These are phyloP conservation scores for Drosophila nikananu DNA, from an alignment of 1,140 invertebrate species.

Conservation along the genomic window DNA sequence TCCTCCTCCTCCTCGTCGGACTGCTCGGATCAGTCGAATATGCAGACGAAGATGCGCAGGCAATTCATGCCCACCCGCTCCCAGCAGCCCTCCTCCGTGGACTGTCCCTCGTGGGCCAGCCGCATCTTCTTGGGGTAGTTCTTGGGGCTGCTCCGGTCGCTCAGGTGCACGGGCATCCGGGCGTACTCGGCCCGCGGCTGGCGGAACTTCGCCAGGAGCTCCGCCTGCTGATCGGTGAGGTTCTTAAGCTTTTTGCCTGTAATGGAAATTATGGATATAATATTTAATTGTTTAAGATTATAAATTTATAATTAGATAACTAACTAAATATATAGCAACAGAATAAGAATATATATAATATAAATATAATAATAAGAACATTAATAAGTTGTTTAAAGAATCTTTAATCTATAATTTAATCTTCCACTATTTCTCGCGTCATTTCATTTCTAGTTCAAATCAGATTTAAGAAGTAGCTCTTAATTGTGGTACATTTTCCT, in stretches of 20 bases:
- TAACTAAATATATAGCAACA: not conserved
- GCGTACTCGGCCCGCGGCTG: conserved; percentile 78
- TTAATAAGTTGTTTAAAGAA: too few species aligned
- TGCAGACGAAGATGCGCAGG: conserved; percentile 81
- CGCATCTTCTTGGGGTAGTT: conserved; percentile 85
- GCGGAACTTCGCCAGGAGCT: conserved; percentile 80
- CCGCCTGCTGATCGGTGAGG: conserved; percentile 79
- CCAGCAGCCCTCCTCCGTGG: conserved; percentile 78
- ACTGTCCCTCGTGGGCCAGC: conserved; percentile 58
- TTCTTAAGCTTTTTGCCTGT: conserved; percentile 80
- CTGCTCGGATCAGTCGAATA: conserved; percentile 78
- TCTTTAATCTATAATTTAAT: too few species aligned
- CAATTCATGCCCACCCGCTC: conserved; percentile 79
- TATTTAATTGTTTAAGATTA: not conserved
- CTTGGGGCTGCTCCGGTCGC: conserved; percentile 80
- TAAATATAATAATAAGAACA: not conserved
- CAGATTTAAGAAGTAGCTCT: too few species aligned
- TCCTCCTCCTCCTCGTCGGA: conserved; percentile 34
- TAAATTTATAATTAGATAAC: not conserved
- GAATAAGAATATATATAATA: not conserved
- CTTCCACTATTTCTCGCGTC: too few species aligned
- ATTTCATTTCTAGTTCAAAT: not conserved
- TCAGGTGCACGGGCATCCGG: conserved; percentile 83
- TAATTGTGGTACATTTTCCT: not conserved
- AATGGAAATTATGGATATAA: not conserved